Evolutionary conservation across 2,888 invertebrate genomes (phyloP).

Genomic region (Muscina levida): DNA sequence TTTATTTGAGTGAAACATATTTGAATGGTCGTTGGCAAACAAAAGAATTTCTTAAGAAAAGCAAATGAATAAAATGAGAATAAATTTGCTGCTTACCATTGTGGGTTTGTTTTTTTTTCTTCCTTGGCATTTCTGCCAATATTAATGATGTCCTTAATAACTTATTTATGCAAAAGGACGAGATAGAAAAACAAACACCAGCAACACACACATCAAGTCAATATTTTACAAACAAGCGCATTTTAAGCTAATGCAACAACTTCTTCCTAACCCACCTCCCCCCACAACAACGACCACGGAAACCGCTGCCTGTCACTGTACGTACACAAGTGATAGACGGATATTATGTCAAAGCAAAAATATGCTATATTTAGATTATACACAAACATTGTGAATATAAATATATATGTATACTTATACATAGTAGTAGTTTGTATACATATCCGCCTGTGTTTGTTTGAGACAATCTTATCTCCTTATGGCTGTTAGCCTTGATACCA

Average conservation of each 20-base stretch:
- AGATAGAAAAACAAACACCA: conserved; percentile 1
- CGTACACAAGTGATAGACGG: background rate
- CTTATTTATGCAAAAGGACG: conserved; percentile 24
- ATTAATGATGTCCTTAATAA: conserved; percentile 58
- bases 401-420: no score
- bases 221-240: background rate
- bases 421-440: no score
- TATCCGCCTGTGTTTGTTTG: no score
- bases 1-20: background rate
- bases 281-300: background rate
- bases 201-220: background rate
- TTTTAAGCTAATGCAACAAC: background rate
- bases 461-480: conserved; percentile 17
- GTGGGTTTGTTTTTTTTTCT: conserved; percentile 24
- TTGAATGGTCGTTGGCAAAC: background rate
- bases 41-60: background rate
- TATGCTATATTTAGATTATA: no score
- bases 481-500: conserved; percentile 26
- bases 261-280: background rate
- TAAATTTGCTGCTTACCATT: background rate
- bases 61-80: background rate
- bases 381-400: no score
- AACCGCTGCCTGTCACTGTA: no score
- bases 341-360: conserved; percentile 5
- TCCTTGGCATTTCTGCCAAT: conserved; percentile 49